phyloP scores from a whole-genome alignment of 1,140 invertebrate species.

The Acromyrmex echinatior region DNA sequence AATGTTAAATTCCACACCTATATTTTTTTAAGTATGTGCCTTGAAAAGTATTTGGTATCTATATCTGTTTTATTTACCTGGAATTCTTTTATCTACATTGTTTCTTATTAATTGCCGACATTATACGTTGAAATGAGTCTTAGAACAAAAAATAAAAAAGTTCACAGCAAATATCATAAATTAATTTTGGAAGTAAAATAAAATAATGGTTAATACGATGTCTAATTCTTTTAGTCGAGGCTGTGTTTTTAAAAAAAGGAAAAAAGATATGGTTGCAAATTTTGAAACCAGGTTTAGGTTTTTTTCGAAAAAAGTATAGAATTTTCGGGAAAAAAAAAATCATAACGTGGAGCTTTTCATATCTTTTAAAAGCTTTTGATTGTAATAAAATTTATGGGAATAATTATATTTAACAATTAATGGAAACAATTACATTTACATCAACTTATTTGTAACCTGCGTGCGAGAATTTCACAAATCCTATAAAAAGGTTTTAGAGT shows the following conservation, averaged over 20 bases:
- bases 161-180: no score
- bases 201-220: no score
- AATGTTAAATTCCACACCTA: no score
- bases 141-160: no score
- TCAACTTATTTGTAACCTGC: not conserved
- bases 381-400: not conserved
- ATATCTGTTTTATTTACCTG: no score
- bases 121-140: no score
- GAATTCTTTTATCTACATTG: no score
- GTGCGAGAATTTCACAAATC: conserved; percentile 32
- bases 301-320: not conserved
- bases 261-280: not conserved
- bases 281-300: not conserved
- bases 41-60: no score
- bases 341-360: not conserved
- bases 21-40: no score
- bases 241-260: not conserved
- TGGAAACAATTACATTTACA: conserved; percentile 1
- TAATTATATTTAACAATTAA: conserved; percentile 16
- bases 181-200: no score
- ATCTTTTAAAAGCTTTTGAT: not conserved
- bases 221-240: no score
- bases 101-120: no score
- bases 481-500: conserved; percentile 43
- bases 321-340: not conserved